Conservation (phyloP, 1,140 invertebrate species). For the Sycophaga agraensis region DNA sequence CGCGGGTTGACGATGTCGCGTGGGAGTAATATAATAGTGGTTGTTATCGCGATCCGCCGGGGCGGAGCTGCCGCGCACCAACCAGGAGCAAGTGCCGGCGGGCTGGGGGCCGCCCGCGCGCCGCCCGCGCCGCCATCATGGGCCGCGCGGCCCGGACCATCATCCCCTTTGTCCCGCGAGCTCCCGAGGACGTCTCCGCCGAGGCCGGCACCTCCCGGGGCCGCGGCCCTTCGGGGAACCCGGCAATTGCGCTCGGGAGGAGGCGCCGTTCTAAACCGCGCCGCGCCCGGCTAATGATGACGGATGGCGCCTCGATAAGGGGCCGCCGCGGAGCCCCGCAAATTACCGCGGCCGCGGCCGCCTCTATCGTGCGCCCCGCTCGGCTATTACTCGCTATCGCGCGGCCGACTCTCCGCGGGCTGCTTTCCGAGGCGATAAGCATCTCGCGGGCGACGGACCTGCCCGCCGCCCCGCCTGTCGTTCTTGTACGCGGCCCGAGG, state of each 20-base stretch:
- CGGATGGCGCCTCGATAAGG: constrained; percentile 23
- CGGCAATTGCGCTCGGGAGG: not conserved
- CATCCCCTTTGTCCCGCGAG: too few relatives aligned
- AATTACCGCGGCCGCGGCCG: too few relatives aligned
- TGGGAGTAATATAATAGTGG: constrained; percentile 51
- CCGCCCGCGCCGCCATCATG: too few relatives aligned
- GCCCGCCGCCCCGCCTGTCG: too few relatives aligned
- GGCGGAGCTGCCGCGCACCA: constrained; percentile 48
- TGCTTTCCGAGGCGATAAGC: not conserved
- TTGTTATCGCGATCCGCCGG: constrained; percentile 46
- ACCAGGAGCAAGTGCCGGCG: constrained; percentile 51
- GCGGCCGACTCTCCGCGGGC: not conserved
- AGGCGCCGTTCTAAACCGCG: not conserved
- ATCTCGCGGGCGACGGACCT: not conserved
- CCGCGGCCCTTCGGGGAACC: too few relatives aligned
- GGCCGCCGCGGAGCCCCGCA: too few relatives aligned
- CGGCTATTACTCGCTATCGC: not conserved
- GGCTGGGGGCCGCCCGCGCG: too few relatives aligned
- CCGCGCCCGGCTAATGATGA: constrained; percentile 33
- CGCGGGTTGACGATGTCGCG: constrained; percentile 33
- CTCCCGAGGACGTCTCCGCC: too few relatives aligned
- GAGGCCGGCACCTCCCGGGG: too few relatives aligned
- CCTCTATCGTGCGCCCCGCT: not conserved
- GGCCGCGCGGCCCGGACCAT: too few relatives aligned
- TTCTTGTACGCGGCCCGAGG: too few relatives aligned